Base-by-base conservation (phyloP, 1,140 invertebrate species). In the Lutraria rhynchaena region DNA sequence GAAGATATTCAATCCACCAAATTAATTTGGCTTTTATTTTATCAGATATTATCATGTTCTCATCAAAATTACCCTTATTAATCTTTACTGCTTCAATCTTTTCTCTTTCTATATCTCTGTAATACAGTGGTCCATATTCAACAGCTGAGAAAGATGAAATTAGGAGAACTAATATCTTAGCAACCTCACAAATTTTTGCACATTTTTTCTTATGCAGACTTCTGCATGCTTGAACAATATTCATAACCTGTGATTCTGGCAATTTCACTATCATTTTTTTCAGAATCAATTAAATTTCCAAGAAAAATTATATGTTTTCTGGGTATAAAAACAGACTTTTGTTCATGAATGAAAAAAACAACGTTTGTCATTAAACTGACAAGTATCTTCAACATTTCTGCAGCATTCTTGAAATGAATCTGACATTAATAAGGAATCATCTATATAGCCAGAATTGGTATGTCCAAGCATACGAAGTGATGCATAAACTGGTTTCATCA, bases 281-380 rank as follows among this genome's bases (percentile, higher is more conserved):
- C 51, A 15, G 81, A 81, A 69, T 83, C 69, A 57, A 84, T 70
- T 41, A 74, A 27, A 75, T 71, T 73, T 33, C 84, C 76, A 24
- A 81, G 53, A 63, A 65, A 84, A 51, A 31, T 57, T 35, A 74
- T 81, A 60, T 55, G 31, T 55, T 75, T 29, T 41, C 57, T 57
- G 29, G 76, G 82, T 19, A 58, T 46, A 15, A 85, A 37, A 24
- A 74, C 70, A 35, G 84, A 85, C 41, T 84, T 85, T 51, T 4
- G 17, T 15, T 24, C 55, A 58, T 58, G 55, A 27, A 58, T 58
- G 22, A 58, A 9, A 58, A 58, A 58, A 15, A 9, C 11, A 11
- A 58, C 17, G 9, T 58, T 27, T 27, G 17, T 15, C 55, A 58
- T 58, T 58, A 58, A 58, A 58, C 22, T 9, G 22, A 58, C 22